phyloP scores from a whole-genome alignment of 2,888 invertebrate genomes.

The Nymphalis urticae region DNA sequence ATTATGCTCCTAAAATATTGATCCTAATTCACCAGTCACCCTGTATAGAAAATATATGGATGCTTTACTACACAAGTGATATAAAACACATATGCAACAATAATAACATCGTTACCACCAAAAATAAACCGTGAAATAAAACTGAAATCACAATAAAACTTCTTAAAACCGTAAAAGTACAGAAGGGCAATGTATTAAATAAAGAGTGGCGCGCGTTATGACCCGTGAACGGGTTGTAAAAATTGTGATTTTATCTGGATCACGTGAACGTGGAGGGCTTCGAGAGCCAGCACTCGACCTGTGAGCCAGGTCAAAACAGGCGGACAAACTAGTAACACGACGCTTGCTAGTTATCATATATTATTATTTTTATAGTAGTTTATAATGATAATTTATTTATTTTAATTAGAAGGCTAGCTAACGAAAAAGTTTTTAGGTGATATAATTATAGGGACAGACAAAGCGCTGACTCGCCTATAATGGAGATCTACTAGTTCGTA shows the following conservation, averaged over 20 bases:
- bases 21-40: too few relatives aligned
- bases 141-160: slow-evolving; percentile 26
- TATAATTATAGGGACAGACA: background rate
- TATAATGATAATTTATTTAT: background rate
- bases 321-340: background rate
- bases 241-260: slow-evolving; percentile 60
- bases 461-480: background rate
- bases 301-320: slow-evolving; percentile 8
- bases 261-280: slow-evolving; percentile 12
- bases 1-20: too few relatives aligned
- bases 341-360: background rate
- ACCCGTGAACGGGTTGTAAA: slow-evolving; percentile 60
- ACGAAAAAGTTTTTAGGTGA: background rate
- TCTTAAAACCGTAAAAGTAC: slow-evolving; percentile 47
- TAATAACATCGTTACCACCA: slow-evolving; percentile 15
- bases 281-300: slow-evolving; percentile 9
- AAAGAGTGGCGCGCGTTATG: slow-evolving; percentile 56
- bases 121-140: slow-evolving; percentile 23
- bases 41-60: too few relatives aligned
- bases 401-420: background rate
- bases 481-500: slow-evolving; percentile 8
- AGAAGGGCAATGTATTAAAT: slow-evolving; percentile 53
- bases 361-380: background rate
- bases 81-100: slow-evolving; percentile 19
- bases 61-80: background rate